Evolutionary conservation across 2,113 vertebrate genomes (phyloP).

Genomic region (Mus pahari): DNA sequence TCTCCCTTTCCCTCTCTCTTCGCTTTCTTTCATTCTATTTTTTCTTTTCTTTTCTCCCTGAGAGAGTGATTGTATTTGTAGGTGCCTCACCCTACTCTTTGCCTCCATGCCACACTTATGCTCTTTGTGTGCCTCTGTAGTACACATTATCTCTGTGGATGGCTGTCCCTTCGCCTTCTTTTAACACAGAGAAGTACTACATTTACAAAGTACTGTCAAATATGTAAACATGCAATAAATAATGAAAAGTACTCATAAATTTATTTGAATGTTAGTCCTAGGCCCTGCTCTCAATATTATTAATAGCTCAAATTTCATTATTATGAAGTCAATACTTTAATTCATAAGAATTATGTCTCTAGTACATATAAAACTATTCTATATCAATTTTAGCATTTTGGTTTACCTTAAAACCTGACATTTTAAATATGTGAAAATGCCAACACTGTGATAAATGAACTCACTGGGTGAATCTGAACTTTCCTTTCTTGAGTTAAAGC

Average conservation of each 20-base stretch:
- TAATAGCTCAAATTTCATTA: neutral
- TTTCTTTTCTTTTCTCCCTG: neutral
- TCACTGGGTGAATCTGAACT: neutral
- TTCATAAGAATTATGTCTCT: neutral
- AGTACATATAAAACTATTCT: accelerated
- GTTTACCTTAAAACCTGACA: neutral
- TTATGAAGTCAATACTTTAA: neutral
- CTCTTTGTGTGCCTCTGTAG: accelerated
- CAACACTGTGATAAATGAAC: neutral
- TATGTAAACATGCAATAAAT: neutral
- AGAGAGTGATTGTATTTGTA: neutral
- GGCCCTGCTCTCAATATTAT: neutral
- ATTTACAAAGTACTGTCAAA: neutral
- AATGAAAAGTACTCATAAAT: neutral
- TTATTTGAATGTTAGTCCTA: neutral
- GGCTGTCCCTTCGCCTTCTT: neutral
- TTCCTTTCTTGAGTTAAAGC: neutral
- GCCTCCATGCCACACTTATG: accelerated
- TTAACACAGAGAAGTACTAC: neutral
- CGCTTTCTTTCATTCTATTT: neutral
- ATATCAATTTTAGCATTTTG: neutral
- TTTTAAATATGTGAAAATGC: neutral
- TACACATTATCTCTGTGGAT: neutral
- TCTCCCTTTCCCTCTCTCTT: neutral
- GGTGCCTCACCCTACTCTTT: accelerated